Evolutionary conservation across 1,140 invertebrate genomes (phyloP), one percentile per base, ranked within the genome.

Genomic region (Habropoda laboriosa): DNA sequence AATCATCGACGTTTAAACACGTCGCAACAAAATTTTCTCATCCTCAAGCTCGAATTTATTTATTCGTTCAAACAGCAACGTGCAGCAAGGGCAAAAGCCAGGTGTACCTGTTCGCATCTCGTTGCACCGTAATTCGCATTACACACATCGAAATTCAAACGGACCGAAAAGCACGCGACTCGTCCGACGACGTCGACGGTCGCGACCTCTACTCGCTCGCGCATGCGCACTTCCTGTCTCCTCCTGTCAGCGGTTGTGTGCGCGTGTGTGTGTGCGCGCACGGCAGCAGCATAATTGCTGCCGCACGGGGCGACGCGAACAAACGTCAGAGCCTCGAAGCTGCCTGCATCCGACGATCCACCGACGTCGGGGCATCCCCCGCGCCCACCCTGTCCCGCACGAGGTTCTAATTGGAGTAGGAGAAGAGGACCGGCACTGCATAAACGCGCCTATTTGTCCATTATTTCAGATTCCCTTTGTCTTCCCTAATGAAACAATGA

Each of bases 401-500:
- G 81, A 90, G 88, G 79, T 89, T 88, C 89, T 93, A 93, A 92
- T 93, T 93, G 92, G 91, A 92, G 89, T 91, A 88, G 76, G 80
- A 88, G 90, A 88, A 82, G 87, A 89, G 86, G 86, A 91, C 89
- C 68, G 87, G 91, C 87, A 90, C 90, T 92, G 88, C 90, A 91
- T 93, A 93, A 92, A 92, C 91, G 91, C 91, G 89, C 89, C 91
- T 93, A 92, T 92, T 93, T 93, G 92, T 92, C 89, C 92, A 93
- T 93, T 93, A 93, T 93, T 93, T 86, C 90, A 92, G 91, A 93
- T 92, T 93, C 92, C 81, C 92, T 93, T 93, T 93, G 92, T 93
- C 91, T 90, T 90, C 87, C 80, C 89, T 93, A 92, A 93, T 93
- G 91, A 93, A 93, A 93, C 92, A 93, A 93, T 92, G 92, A 93